These are phyloP conservation scores for Equus quagga DNA, from an alignment of 2,113 vertebrate genomes.

Conservation along the genomic window DNA sequence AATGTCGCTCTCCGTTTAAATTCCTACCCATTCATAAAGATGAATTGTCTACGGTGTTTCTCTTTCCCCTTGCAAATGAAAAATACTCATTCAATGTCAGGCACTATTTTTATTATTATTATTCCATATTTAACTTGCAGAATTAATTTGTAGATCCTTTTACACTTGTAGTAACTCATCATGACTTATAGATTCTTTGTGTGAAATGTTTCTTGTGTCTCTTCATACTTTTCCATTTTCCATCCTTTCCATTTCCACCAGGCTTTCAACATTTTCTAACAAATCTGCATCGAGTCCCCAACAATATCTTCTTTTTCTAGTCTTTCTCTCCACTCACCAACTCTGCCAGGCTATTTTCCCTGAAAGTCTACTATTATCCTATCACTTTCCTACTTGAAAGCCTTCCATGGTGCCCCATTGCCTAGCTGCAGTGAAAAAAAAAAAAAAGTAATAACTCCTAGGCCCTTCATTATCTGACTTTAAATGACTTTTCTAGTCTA, in stretches of 20 bases:
- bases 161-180: background rate
- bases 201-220: background rate
- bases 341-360: background rate
- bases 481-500: constrained; percentile 23
- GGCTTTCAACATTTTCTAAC: constrained; percentile 28
- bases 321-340: background rate
- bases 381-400: background rate
- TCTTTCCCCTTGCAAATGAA: constrained; percentile 10
- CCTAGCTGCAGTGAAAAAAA: background rate
- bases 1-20: background rate
- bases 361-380: background rate
- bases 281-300: constrained; percentile 8
- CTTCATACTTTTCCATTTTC: background rate
- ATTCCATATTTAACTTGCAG: background rate
- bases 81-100: background rate
- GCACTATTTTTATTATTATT: constrained; percentile 19
- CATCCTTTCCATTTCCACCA: background rate
- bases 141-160: constrained; percentile 23
- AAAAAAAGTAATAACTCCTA: background rate
- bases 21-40: background rate
- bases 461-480: background rate
- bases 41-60: background rate
- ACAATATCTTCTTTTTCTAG: background rate
- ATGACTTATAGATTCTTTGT: background rate
- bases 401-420: background rate